A percentile compares a stretch with the other conserved stretches of the same genome.
Conservation (phyloP, 1,140 invertebrate species). For the Aricia agestis region DNA sequence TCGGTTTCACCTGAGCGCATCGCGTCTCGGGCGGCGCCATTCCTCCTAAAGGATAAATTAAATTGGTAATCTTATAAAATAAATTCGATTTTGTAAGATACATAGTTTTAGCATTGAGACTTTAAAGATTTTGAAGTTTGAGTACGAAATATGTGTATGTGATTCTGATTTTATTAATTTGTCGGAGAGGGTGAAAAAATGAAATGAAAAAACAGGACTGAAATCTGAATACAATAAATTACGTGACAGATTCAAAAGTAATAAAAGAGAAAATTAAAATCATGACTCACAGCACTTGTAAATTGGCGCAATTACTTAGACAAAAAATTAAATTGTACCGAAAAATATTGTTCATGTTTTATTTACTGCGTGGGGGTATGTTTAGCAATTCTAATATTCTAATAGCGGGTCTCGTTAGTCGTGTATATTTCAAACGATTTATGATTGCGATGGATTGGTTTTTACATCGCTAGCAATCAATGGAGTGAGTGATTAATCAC, state of each 20-base stretch:
- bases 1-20: slow-evolving; percentile 79
- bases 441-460: not conserved
- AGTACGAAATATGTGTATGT: not conserved
- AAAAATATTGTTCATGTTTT: not conserved
- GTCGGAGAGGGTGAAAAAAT: too few relatives aligned
- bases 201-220: too few relatives aligned
- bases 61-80: slow-evolving; percentile 22
- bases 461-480: slow-evolving; percentile 28
- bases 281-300: not conserved
- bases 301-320: not conserved
- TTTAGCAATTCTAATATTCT: not conserved
- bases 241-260: too few relatives aligned
- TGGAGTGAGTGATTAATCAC: slow-evolving; percentile 45
- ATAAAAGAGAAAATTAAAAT: not conserved
- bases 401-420: slow-evolving; percentile 1
- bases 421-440: slow-evolving; percentile 5
- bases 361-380: not conserved
- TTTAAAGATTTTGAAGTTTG: not conserved
- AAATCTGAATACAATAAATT: too few relatives aligned
- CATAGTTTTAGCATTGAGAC: not conserved
- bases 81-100: not conserved
- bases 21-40: slow-evolving; percentile 80
- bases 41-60: slow-evolving; percentile 80
- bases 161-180: not conserved
- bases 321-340: not conserved